These are phyloP conservation scores for Ianthella basta DNA, from an alignment of 37 sponge, comb jelly and placozoan genomes.

Conservation along the genomic window DNA sequence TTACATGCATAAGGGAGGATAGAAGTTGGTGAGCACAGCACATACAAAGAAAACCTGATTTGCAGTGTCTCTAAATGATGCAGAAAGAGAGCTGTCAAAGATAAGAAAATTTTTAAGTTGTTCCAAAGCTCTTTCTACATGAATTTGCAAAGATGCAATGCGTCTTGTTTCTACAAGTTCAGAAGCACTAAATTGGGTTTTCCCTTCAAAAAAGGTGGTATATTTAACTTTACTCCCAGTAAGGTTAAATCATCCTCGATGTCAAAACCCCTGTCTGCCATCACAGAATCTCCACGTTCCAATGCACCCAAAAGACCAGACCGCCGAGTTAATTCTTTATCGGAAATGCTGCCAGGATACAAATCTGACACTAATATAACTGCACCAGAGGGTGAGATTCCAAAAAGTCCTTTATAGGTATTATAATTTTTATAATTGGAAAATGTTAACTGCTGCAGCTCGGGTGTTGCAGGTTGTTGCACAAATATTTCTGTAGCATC, in stretches of 20 bases:
- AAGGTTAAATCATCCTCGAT: slow-evolving; percentile 58
- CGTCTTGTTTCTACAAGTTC: slow-evolving; percentile 44
- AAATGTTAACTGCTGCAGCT: slow-evolving; percentile 50
- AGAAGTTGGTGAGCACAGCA: slow-evolving; percentile 54
- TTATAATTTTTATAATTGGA: slow-evolving; percentile 62
- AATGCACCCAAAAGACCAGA: slow-evolving; percentile 49
- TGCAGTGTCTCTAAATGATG: slow-evolving; percentile 28
- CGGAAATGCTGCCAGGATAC: slow-evolving; percentile 53
- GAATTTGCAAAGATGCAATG: slow-evolving; percentile 61
- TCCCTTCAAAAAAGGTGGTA: slow-evolving; percentile 64
- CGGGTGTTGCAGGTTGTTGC: slow-evolving; percentile 42
- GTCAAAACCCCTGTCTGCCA: slow-evolving; percentile 73
- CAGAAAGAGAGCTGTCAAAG: slow-evolving; percentile 47
- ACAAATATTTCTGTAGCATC: slow-evolving; percentile 57
- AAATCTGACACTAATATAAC: slow-evolving; percentile 49
- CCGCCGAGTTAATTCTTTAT: slow-evolving; percentile 48
- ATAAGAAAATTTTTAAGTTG: slow-evolving; percentile 63
- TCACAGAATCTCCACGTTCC: slow-evolving; percentile 52
- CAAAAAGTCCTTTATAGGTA: slow-evolving; percentile 53
- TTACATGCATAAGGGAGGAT: slow-evolving; percentile 31
- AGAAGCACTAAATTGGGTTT: slow-evolving; percentile 29
- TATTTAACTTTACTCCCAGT: slow-evolving; percentile 54
- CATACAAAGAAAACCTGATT: slow-evolving; percentile 60
- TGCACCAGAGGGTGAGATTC: slow-evolving; percentile 54
- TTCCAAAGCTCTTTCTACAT: slow-evolving; percentile 59